A percentile compares a stretch with the other conserved stretches of the same genome.
Conservation (phyloP, 2,797 vertebrate genomes). For the Uromys caudimaculatus region DNA sequence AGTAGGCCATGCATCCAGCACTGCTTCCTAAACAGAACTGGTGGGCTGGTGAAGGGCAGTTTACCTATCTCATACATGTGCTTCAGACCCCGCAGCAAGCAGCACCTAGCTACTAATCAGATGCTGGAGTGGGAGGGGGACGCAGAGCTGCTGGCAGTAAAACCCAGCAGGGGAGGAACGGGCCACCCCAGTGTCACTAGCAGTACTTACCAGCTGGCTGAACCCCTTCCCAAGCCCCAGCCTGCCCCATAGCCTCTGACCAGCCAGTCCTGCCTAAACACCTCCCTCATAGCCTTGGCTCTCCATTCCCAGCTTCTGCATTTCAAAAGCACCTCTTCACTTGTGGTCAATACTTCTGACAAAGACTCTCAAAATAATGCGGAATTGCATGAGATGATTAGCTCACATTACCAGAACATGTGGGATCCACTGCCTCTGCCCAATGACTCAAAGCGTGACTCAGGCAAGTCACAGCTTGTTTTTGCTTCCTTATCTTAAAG, state of each 20-base stretch:
- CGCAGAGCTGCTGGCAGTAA: neutral
- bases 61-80: neutral
- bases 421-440: constrained; percentile 31
- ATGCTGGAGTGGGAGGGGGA: neutral
- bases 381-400: neutral
- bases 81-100: neutral
- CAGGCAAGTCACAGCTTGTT: neutral
- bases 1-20: neutral
- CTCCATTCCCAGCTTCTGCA: neutral
- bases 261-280: neutral
- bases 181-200: neutral
- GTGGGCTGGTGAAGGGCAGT: neutral
- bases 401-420: neutral
- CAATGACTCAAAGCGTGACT: constrained; percentile 36
- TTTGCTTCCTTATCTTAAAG: constrained; percentile 46
- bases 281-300: neutral
- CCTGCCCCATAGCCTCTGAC: neutral
- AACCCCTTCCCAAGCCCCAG: neutral
- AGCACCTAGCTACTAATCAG: neutral
- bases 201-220: neutral
- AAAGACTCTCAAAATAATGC: constrained; percentile 15
- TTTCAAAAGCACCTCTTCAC: neutral
- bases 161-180: neutral
- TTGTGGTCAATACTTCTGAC: neutral
- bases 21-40: neutral